Base-by-base conservation (phyloP, 2,797 vertebrate species). In the Poliocrania exsul region DNA sequence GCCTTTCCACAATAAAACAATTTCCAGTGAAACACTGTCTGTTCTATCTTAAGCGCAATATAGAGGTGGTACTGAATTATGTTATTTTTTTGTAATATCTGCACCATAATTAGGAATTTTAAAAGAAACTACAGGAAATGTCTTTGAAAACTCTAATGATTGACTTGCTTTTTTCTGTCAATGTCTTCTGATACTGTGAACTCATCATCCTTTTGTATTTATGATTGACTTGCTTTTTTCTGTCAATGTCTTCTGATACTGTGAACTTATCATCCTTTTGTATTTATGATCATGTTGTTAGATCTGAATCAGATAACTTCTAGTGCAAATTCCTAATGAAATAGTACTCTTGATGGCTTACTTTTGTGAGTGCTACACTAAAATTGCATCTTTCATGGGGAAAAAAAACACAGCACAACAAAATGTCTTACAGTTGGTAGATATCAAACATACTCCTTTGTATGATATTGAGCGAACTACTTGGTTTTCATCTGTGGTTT, bases 401-500 rank as follows among this genome's bases (percentile, higher is more conserved):
- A 7, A 19, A 70, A 73, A 73, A 80, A 90, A 37, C 5, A 4
- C 65, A 88, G 26, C 29, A 54, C 3, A 65, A 47, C 9, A 70
- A 33, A 24, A 79, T 47, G 42, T 90, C 20, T 31, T 56, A 9
- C 3, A 4, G 17, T 69, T 54, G 13, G 18, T 60, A 67, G 13
- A 29, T 79, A 73, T 17, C 37, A 80, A 79, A 50, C 24, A 13
- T 84, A n/a, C 31, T 69, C 42, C 33, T 73, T 40, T 26, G 31
- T 75, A 17, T 71, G 37, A 31, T 29, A 35, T 19, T 29, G 71
- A 50, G 33, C 10, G 65, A n/a, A 21, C 46, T 31, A 14, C 17
- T 77, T 89, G n/a, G 12, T 18, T 95, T 96, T 79, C 23, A 58
- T 82, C 57, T 46, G 20, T 42, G 53, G 28, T 86, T 97, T 95